phyloP scores from a whole-genome alignment of 1,140 invertebrate species.

The Drosophila baimaii region DNA sequence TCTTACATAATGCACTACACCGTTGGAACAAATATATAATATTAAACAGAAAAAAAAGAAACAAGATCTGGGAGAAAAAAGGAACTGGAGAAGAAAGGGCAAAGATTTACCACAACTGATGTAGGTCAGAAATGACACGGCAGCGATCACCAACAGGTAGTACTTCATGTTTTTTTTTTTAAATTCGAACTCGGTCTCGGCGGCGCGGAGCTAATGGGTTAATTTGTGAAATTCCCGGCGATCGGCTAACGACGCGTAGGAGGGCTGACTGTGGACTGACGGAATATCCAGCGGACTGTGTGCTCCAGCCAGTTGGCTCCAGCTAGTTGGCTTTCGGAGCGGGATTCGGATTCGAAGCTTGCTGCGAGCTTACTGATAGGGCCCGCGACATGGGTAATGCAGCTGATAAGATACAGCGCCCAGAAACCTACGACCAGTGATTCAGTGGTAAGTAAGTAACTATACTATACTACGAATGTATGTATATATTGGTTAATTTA shows the following conservation, averaged over 20 bases:
- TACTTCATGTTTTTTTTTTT: conserved; percentile 63
- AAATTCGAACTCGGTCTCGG: conserved; percentile 7
- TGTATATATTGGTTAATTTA: too few species aligned
- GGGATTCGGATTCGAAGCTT: not conserved
- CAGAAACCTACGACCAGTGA: conserved; percentile 1
- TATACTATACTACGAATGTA: too few species aligned
- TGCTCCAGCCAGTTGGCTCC: not conserved
- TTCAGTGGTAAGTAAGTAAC: conserved; percentile 1
- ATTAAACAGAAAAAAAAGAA: conserved; percentile 4
- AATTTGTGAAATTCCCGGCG: conserved; percentile 3
- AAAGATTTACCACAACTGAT: conserved; percentile 62
- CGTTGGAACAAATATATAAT: not conserved
- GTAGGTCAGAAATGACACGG: conserved; percentile 61
- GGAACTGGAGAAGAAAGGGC: not conserved
- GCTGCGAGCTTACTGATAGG: conserved; percentile 7
- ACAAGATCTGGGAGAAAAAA: not conserved
- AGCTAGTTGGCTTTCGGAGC: not conserved
- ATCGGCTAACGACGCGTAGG: conserved; percentile 12
- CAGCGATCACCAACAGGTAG: conserved; percentile 51
- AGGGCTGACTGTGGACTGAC: conserved; percentile 18
- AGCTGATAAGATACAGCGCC: conserved; percentile 1
- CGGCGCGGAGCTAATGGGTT: not conserved
- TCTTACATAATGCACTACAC: conserved; percentile 45
- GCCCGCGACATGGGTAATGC: not conserved
- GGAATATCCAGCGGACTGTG: not conserved